These are phyloP conservation scores for Apodemia zela DNA, from an alignment of 2,888 invertebrate species.

Conservation along the genomic window DNA sequence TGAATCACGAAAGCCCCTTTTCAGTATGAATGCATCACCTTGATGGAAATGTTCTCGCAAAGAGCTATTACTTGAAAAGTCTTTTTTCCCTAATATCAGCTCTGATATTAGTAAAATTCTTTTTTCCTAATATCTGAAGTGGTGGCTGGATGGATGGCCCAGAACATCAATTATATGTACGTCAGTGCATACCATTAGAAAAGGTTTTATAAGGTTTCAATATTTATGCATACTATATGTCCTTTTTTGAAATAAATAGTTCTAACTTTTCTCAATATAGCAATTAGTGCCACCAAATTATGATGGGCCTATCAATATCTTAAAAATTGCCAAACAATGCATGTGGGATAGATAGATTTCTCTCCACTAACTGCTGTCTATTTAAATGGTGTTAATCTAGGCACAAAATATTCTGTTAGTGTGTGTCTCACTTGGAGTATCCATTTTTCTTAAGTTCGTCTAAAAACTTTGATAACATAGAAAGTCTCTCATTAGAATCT, in stretches of 20 bases:
- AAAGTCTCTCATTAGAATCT: neutral
- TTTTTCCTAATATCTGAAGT: no score
- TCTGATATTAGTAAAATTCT: no score
- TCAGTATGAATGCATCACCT: no score
- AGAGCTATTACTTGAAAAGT: conserved; percentile 12
- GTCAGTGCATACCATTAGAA: no score
- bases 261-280: conserved; percentile 24
- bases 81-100: conserved; percentile 20
- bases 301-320: conserved; percentile 10
- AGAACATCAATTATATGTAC: no score
- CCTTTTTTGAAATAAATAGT: conserved; percentile 27
- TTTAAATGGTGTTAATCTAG: conserved; percentile 18
- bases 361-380: conserved; percentile 2
- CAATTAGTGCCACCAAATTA: conserved; percentile 19
- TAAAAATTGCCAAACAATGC: conserved; percentile 16
- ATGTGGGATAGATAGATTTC: conserved; percentile 10
- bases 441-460: conserved; percentile 23
- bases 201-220: neutral
- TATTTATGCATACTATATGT: conserved; percentile 29
- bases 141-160: conserved; percentile 23
- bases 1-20: no score
- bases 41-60: conserved; percentile 21
- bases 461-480: conserved; percentile 24
- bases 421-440: conserved; percentile 19
- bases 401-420: conserved; percentile 20